Evolutionary conservation across 2,797 vertebrate species (phyloP).

Genomic region (Thamnophis elegans): DNA sequence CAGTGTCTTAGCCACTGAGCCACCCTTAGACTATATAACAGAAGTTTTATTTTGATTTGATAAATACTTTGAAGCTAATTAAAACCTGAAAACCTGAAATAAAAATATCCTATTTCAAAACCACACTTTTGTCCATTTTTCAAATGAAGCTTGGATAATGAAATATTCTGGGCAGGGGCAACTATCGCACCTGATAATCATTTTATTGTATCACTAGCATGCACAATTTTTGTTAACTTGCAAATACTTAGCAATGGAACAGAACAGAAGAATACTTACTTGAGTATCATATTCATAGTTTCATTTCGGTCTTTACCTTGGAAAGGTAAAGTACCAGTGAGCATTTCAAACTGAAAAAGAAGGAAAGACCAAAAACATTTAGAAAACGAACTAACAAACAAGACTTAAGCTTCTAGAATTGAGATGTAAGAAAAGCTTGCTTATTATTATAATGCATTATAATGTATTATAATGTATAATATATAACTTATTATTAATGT

Average conservation of each 20-base stretch:
- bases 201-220: neutral
- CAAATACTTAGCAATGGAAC: neutral
- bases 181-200: neutral
- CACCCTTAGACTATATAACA: neutral
- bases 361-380: constrained; percentile 18
- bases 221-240: neutral
- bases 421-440: neutral
- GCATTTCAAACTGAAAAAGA: constrained; percentile 92
- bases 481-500: no score
- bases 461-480: neutral
- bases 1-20: no score
- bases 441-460: neutral
- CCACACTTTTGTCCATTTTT: neutral
- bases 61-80: neutral
- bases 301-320: constrained; percentile 98
- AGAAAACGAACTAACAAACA: constrained; percentile 11
- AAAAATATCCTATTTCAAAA: neutral
- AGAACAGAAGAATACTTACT: constrained; percentile 80
- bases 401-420: neutral
- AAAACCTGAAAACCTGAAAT: neutral
- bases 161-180: neutral
- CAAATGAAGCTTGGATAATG: neutral
- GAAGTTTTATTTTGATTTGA: neutral
- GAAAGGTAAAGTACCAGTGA: constrained; percentile 95
- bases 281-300: constrained; percentile 99